phyloP scores from a whole-genome alignment of 1,140 invertebrate genomes.

The Calliopsis andreniformis region DNA sequence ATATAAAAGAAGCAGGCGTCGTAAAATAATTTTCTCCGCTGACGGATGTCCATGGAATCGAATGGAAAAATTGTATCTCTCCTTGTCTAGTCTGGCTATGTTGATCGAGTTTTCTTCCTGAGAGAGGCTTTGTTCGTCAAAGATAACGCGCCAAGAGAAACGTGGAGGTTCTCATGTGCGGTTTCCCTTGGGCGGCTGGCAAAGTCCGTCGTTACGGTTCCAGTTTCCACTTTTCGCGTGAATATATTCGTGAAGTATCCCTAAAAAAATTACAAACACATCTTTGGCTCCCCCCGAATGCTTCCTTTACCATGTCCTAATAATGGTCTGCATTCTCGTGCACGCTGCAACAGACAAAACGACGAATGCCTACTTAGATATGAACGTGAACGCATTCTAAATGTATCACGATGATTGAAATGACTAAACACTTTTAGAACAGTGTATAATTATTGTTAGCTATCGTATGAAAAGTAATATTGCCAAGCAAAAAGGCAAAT shows the following conservation, averaged over 20 bases:
- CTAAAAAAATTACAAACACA: constrained; percentile 79
- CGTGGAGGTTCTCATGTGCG: constrained; percentile 41
- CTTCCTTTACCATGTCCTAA: constrained; percentile 67
- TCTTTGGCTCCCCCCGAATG: constrained; percentile 79
- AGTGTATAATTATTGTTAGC: neutral
- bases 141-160: constrained; percentile 30
- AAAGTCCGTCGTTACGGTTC: constrained; percentile 47
- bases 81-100: constrained; percentile 11
- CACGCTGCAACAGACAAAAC: constrained; percentile 74
- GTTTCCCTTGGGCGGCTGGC: constrained; percentile 32
- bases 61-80: constrained; percentile 35
- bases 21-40: neutral
- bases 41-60: constrained; percentile 15
- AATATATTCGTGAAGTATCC: constrained; percentile 72
- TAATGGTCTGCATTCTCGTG: constrained; percentile 79
- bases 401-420: too few species aligned
- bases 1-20: neutral
- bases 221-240: constrained; percentile 56
- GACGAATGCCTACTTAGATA: neutral
- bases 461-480: neutral
- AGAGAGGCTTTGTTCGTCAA: constrained; percentile 47
- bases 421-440: too few species aligned
- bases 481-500: neutral
- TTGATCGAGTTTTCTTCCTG: constrained; percentile 42
- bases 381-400: too few species aligned